phyloP scores from a whole-genome alignment of 2,797 vertebrate species.

The Paedocypris micromegethes region DNA sequence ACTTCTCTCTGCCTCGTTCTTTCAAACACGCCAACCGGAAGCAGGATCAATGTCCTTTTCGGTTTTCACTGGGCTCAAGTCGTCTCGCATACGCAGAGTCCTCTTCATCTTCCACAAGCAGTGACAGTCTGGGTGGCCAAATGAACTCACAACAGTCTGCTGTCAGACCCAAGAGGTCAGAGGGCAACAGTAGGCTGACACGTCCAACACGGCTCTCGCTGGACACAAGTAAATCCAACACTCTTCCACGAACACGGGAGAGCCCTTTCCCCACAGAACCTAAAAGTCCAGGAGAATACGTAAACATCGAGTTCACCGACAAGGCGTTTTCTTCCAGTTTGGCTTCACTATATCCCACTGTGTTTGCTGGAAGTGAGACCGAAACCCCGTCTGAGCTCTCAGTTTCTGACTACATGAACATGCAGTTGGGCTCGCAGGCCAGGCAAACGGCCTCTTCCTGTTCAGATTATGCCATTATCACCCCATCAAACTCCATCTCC shows the following conservation, averaged over 20 bases:
- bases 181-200: constrained; percentile 64
- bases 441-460: constrained; percentile 45
- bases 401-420: constrained; percentile 76
- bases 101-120: constrained; percentile 77
- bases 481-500: constrained; percentile 25
- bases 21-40: constrained; percentile 74
- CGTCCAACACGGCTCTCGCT: constrained; percentile 74
- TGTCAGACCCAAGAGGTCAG: constrained; percentile 60
- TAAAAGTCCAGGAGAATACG: constrained; percentile 81
- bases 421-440: constrained; percentile 66
- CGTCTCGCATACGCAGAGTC: constrained; percentile 67
- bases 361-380: constrained; percentile 46
- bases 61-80: constrained; percentile 64
- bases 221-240: constrained; percentile 76
- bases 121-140: constrained; percentile 70
- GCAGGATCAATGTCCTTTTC: constrained; percentile 59
- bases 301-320: constrained; percentile 77
- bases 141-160: constrained; percentile 51
- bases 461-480: constrained; percentile 46
- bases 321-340: constrained; percentile 63
- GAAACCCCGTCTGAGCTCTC: constrained; percentile 52
- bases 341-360: constrained; percentile 49
- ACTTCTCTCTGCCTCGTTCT: constrained; percentile 80
- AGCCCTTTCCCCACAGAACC: constrained; percentile 71
- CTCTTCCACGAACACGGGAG: constrained; percentile 75